phyloP scores from a whole-genome alignment of 2,797 vertebrate genomes.

The Xiphorhynchus erythropygius region DNA sequence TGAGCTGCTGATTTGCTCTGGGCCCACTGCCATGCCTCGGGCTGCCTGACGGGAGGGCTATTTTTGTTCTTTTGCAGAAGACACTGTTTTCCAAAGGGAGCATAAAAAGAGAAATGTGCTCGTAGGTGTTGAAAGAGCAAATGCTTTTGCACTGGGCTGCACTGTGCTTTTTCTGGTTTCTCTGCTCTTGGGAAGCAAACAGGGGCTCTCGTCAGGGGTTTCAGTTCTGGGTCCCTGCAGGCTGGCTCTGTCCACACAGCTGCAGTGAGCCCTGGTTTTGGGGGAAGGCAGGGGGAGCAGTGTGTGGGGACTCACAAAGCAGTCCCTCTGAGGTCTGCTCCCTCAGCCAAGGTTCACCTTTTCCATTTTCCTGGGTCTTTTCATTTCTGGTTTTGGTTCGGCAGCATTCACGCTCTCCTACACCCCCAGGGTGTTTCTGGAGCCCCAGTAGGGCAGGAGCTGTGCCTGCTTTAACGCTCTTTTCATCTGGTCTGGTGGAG shows the following conservation, averaged over 20 bases:
- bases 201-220: neutral
- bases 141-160: slow-evolving; percentile 13
- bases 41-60: slow-evolving; percentile 35
- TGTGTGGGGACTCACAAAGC: neutral
- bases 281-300: neutral
- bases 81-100: slow-evolving; percentile 53
- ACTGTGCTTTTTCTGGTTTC: slow-evolving; percentile 29
- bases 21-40: slow-evolving; percentile 46
- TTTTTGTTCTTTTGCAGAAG: slow-evolving; percentile 55
- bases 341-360: neutral
- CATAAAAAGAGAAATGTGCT: slow-evolving; percentile 44
- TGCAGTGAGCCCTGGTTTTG: neutral
- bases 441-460: neutral
- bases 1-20: slow-evolving; percentile 34
- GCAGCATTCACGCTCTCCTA: neutral
- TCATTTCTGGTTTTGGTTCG: neutral
- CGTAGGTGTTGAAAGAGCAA: slow-evolving; percentile 57
- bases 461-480: neutral
- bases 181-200: neutral
- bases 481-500: neutral
- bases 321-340: neutral
- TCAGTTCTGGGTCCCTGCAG: neutral
- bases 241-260: neutral
- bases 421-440: neutral
- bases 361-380: neutral